A percentile compares a stretch with the other conserved stretches of the same genome.
Conservation (phyloP, 2,797 vertebrate species). For the Odontamblyopus rebecca region DNA sequence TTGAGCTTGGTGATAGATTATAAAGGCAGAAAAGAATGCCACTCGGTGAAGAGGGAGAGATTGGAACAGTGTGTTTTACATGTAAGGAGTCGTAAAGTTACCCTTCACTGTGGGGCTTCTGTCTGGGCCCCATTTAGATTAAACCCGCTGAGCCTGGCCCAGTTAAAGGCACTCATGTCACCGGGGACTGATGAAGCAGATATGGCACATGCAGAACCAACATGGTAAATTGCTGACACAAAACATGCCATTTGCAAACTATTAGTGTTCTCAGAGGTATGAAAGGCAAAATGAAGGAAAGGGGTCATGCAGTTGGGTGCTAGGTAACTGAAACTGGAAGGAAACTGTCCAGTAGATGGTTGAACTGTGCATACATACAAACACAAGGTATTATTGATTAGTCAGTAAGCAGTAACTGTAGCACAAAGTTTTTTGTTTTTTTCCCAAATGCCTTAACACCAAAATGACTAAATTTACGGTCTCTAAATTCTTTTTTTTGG, state of each 20-base stretch:
- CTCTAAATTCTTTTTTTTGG: too few species aligned
- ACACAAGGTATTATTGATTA: not conserved
- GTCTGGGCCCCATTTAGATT: constrained; percentile 77
- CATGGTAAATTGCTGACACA: constrained; percentile 72
- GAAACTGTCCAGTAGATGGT: not conserved
- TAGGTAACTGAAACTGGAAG: constrained; percentile 13
- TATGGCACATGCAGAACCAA: constrained; percentile 67
- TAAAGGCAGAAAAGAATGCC: constrained; percentile 19
- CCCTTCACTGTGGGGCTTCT: constrained; percentile 68
- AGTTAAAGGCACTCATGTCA: constrained; percentile 76
- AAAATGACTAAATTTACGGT: too few species aligned
- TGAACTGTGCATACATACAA: not conserved
- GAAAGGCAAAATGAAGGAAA: constrained; percentile 54
- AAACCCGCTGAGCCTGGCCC: constrained; percentile 75
- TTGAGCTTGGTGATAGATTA: constrained; percentile 40
- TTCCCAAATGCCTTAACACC: too few species aligned
- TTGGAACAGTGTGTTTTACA: constrained; percentile 59
- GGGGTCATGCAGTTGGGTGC: constrained; percentile 57
- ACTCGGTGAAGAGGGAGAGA: constrained; percentile 33
- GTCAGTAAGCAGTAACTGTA: too few species aligned
- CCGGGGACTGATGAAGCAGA: constrained; percentile 71
- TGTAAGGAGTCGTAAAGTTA: constrained; percentile 66
- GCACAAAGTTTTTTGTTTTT: too few species aligned
- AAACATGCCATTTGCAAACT: constrained; percentile 62
- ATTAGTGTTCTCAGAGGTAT: constrained; percentile 59